phyloP scores from a whole-genome alignment of 2,888 invertebrate genomes.

The Lissonota sp. region DNA sequence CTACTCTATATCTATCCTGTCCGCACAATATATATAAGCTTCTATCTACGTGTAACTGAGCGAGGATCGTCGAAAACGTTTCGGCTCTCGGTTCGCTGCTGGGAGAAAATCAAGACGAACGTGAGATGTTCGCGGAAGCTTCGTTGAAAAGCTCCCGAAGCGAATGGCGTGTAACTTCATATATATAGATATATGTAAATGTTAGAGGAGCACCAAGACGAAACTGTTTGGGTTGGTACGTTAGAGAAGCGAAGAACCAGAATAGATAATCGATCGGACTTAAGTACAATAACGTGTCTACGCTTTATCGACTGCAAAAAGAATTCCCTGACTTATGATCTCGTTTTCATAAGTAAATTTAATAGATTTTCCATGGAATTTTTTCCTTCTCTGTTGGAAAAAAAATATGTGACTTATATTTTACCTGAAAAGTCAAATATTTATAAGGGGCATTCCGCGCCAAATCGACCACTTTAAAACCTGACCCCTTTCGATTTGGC shows the following conservation, averaged over 20 bases:
- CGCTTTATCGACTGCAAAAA: no score
- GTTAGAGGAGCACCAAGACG: slow-evolving; percentile 12
- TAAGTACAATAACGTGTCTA: slow-evolving; percentile 44
- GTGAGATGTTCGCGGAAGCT: slow-evolving; percentile 38
- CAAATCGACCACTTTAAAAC: no score
- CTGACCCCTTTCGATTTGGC: no score
- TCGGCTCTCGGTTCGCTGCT: slow-evolving; percentile 7
- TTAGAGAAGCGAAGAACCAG: slow-evolving; percentile 32
- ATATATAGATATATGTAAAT: slow-evolving; percentile 10
- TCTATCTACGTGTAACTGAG: slow-evolving; percentile 3
- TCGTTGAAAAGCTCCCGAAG: neutral
- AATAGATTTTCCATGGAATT: slow-evolving; percentile 38
- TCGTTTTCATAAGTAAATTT: slow-evolving; percentile 42
- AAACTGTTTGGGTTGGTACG: slow-evolving; percentile 14
- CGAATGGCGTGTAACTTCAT: neutral
- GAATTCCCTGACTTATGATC: slow-evolving; percentile 28
- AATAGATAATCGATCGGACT: slow-evolving; percentile 61
- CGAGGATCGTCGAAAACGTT: slow-evolving; percentile 38
- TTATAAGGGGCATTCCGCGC: no score
- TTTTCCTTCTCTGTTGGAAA: neutral
- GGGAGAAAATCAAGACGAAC: slow-evolving; percentile 50
- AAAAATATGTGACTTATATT: no score
- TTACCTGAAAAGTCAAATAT: no score
- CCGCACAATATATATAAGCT: neutral
- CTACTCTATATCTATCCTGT: slow-evolving; percentile 17